Evolutionary conservation across 2,888 invertebrate genomes (phyloP).

Genomic region (Ganaspis brasiliensis): DNA sequence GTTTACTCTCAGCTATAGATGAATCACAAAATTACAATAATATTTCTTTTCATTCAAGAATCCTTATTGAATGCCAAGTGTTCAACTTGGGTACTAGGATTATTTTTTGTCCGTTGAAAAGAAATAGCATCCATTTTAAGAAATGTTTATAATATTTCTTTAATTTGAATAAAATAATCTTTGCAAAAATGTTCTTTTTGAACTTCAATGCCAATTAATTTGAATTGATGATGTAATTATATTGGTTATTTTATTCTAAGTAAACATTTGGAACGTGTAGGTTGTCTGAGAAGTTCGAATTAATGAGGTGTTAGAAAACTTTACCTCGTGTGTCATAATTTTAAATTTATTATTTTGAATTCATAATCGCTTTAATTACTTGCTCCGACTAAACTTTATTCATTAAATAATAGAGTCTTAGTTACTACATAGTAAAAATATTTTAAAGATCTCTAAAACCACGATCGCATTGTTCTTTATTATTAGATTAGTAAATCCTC

Average conservation of each 20-base stretch:
- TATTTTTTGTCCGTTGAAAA: too few relatives aligned
- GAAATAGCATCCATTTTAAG: conserved; percentile 5
- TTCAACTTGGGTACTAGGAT: background rate
- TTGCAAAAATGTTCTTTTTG: too few relatives aligned
- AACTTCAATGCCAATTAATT: too few relatives aligned
- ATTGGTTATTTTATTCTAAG: background rate
- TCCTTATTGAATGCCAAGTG: background rate
- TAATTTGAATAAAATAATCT: too few relatives aligned
- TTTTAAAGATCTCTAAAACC: background rate
- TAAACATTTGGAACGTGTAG: background rate
- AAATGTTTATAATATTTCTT: conserved; percentile 5
- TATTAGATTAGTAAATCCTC: conserved; percentile 21
- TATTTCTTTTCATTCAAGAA: conserved; percentile 11
- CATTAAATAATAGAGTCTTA: too few relatives aligned
- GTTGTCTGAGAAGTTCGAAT: too few relatives aligned
- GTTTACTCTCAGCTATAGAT: background rate
- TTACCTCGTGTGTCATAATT: too few relatives aligned
- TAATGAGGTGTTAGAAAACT: too few relatives aligned
- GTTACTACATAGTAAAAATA: too few relatives aligned
- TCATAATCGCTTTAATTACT: too few relatives aligned
- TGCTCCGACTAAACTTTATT: too few relatives aligned
- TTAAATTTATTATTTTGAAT: too few relatives aligned
- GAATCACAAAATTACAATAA: background rate
- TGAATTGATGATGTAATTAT: background rate
- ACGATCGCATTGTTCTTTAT: background rate